phyloP scores from a whole-genome alignment of 53 echinoderm and acorn worm species.

The Patiria pectinifera region DNA sequence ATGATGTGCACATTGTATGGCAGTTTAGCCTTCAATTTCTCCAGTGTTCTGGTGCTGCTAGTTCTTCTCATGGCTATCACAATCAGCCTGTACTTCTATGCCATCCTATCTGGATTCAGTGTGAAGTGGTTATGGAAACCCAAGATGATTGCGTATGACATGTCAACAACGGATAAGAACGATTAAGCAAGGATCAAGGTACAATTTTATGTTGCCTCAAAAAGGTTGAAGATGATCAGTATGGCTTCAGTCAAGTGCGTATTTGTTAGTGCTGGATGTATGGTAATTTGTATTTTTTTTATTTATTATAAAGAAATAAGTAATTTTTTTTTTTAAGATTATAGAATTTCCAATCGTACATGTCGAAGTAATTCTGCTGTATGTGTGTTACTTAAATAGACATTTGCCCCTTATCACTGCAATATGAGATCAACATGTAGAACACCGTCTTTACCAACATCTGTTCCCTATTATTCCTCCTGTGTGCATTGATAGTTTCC shows the following conservation, averaged over 20 bases:
- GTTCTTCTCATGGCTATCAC: constrained; percentile 75
- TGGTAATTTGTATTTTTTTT: neutral
- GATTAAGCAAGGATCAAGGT: constrained; percentile 15
- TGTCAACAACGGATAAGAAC: constrained; percentile 46
- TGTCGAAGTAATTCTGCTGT: no score
- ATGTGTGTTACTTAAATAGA: no score
- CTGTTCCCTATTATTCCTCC: no score
- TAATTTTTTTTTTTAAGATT: no score
- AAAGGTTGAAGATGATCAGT: neutral
- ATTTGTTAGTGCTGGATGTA: neutral
- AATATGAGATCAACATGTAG: no score
- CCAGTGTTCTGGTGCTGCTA: constrained; percentile 73
- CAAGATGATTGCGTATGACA: constrained; percentile 59
- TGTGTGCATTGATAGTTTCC: no score
- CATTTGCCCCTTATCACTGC: no score
- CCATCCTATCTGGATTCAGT: constrained; percentile 76
- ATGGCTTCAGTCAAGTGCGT: neutral
- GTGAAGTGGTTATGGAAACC: constrained; percentile 72
- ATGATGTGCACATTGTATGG: constrained; percentile 74
- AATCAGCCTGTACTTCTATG: constrained; percentile 88
- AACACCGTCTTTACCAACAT: no score
- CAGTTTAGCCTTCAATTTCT: constrained; percentile 65
- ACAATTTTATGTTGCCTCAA: neutral
- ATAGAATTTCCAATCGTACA: no score
- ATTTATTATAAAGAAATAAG: no score